Evolutionary conservation across 2,797 vertebrate species (phyloP).

Genomic region (Spizella passerina): DNA sequence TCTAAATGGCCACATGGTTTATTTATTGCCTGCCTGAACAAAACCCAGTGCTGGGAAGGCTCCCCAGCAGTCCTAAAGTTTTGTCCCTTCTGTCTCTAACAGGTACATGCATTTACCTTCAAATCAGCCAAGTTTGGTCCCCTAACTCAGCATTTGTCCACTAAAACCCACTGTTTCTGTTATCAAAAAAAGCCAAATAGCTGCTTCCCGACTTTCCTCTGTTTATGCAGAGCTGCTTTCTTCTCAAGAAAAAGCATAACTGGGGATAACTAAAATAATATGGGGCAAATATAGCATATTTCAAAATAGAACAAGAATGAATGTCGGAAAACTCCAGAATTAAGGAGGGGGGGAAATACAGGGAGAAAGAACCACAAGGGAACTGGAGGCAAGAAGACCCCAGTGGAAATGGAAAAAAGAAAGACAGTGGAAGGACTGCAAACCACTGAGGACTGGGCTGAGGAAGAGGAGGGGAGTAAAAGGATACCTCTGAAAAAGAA

Average conservation of each 20-base stretch:
- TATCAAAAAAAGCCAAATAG: background rate
- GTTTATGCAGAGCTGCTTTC: background rate
- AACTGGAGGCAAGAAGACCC: background rate
- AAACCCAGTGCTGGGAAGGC: background rate
- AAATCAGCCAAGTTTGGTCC: background rate
- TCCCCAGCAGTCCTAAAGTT: background rate
- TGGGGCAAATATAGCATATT: background rate
- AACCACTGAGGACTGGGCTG: background rate
- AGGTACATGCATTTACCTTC: background rate
- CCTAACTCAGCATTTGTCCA: background rate
- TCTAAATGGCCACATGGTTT: background rate
- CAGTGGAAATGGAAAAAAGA: background rate
- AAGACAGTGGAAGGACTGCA: background rate
- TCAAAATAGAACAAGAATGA: background rate
- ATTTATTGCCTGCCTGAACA: background rate
- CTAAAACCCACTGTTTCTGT: background rate
- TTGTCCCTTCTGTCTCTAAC: background rate
- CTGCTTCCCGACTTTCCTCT: background rate
- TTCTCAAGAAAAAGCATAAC: background rate
- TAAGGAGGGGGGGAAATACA: rapidly evolving
- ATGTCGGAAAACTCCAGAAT: background rate
- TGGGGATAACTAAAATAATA: background rate
- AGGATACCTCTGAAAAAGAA: slow-evolving; percentile 11
- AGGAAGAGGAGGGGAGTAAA: slow-evolving; percentile 15
- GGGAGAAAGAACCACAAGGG: background rate